Conservation (phyloP, 2,797 vertebrate species). For the Huso huso region DNA sequence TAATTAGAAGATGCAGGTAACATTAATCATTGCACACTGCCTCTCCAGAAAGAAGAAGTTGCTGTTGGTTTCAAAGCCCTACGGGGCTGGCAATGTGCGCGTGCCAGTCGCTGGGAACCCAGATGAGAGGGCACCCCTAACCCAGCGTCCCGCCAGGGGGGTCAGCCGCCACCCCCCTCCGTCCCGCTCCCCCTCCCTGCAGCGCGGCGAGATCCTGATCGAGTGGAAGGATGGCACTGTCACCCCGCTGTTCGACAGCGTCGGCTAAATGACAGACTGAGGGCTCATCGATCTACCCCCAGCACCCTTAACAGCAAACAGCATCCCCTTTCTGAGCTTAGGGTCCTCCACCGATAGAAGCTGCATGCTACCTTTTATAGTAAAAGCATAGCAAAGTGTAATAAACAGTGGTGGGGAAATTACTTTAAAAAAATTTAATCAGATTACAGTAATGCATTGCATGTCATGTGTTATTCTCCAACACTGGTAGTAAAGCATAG, state of each 20-base stretch:
- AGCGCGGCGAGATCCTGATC: constrained; percentile 71
- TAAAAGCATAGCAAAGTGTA: too few relatives aligned
- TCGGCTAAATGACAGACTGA: constrained; percentile 32
- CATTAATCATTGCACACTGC: not conserved
- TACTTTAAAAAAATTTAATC: too few relatives aligned
- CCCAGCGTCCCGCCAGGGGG: constrained; percentile 35
- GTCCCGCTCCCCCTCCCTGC: constrained; percentile 53
- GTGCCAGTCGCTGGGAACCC: constrained; percentile 49
- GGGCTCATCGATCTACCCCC: not conserved
- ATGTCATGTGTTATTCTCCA: too few relatives aligned
- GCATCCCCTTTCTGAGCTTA: too few relatives aligned
- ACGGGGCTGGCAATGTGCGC: constrained; percentile 41
- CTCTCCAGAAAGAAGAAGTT: constrained; percentile 60
- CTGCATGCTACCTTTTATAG: too few relatives aligned
- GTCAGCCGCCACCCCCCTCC: constrained; percentile 28
- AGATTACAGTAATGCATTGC: too few relatives aligned
- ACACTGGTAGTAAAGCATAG: too few relatives aligned
- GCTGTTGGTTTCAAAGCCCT: constrained; percentile 66
- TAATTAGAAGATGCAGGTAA: not conserved
- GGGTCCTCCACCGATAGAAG: too few relatives aligned
- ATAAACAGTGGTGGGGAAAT: too few relatives aligned
- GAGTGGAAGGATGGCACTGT: constrained; percentile 79
- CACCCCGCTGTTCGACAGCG: constrained; percentile 67
- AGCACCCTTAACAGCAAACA: too few relatives aligned
- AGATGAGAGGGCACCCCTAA: constrained; percentile 49